Evolutionary conservation across 2,113 vertebrate species (phyloP).

Genomic region (Maccullochella peelii): DNA sequence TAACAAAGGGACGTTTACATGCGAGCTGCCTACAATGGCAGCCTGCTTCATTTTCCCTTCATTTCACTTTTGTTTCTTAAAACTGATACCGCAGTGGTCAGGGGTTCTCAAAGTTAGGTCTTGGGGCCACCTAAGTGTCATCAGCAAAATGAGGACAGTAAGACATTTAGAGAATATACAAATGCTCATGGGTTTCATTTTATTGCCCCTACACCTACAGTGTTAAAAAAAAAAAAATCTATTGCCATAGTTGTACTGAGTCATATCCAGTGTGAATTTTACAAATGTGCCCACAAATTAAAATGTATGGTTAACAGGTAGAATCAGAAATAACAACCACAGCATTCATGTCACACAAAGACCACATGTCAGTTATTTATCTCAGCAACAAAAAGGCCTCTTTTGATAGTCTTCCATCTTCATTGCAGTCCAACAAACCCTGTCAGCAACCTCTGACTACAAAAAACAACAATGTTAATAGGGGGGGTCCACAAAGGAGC

Average conservation of each 20-base stretch:
- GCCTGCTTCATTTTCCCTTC: slow-evolving; percentile 43
- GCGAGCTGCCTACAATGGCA: slow-evolving; percentile 56
- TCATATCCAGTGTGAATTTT: not conserved
- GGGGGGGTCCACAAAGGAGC: slow-evolving; percentile 54
- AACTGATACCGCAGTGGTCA: not conserved
- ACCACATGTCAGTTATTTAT: slow-evolving; percentile 10
- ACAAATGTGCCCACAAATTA: not conserved
- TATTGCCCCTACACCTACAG: not conserved
- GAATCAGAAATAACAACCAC: slow-evolving; percentile 24
- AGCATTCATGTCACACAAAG: slow-evolving; percentile 1
- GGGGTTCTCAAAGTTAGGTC: not conserved
- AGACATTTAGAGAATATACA: not conserved
- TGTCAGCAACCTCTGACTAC: slow-evolving; percentile 45
- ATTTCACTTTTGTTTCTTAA: slow-evolving; percentile 47
- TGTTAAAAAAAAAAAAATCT: not conserved
- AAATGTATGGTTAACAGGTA: not conserved
- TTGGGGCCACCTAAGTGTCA: not conserved
- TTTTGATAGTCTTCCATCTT: slow-evolving; percentile 20
- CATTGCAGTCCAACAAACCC: slow-evolving; percentile 26
- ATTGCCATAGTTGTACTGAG: not conserved
- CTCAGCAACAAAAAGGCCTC: slow-evolving; percentile 21
- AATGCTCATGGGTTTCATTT: not conserved
- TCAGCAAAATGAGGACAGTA: not conserved
- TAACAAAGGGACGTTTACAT: slow-evolving; percentile 63
- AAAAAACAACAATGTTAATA: slow-evolving; percentile 59